Evolutionary conservation across 2,113 vertebrate genomes (phyloP), one percentile per base, ranked within the genome.

Genomic region (Trinectes maculatus): DNA sequence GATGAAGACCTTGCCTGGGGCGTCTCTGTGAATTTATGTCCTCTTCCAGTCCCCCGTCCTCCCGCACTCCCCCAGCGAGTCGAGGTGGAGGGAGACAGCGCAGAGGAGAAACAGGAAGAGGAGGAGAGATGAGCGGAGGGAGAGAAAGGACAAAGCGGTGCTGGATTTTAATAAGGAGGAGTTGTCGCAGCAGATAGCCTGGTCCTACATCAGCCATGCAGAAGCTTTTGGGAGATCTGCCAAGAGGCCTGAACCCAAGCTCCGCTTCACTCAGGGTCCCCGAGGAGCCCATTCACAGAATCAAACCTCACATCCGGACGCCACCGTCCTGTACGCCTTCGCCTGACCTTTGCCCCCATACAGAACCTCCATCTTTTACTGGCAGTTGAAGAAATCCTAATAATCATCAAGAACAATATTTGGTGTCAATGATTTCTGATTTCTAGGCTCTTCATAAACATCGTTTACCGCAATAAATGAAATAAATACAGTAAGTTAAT

Each of bases 1-100:
- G 84, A 86, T 89, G 82, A 90, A 91, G 88, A 91, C 89, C 90
- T 93, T 91, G 90, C 91, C 89, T 86, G 63, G 39, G 86, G 91
- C 84, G n/a, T 47, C 74, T 46, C 29, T 0, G 71, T 76, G 76
- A 86, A 92, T 91, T 89, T 88, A 89, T 92, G 86, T 89, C 85
- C 79, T 75, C 60, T 68, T 75, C 56, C 44, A 74, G 74, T 53
- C 47, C 69, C 67, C 58, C 65, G 44, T 19, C 54, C 29, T 15
- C 40, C 34, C 42, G 61, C 33, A n/a, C 19, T 44, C 28, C 44
- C 8, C 5, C 31, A 33, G 11, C 9, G 53, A 33, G 71, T 58
- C 13, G 55, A 59, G 55, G 56, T 57, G 25, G 26, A 42, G 54
- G 57, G 48, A 70, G 67, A 49, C n/a, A n/a, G n/a, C n/a, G 79